phyloP scores from a whole-genome alignment of 2,888 invertebrate genomes.

The Camptogramma bilineatum region DNA sequence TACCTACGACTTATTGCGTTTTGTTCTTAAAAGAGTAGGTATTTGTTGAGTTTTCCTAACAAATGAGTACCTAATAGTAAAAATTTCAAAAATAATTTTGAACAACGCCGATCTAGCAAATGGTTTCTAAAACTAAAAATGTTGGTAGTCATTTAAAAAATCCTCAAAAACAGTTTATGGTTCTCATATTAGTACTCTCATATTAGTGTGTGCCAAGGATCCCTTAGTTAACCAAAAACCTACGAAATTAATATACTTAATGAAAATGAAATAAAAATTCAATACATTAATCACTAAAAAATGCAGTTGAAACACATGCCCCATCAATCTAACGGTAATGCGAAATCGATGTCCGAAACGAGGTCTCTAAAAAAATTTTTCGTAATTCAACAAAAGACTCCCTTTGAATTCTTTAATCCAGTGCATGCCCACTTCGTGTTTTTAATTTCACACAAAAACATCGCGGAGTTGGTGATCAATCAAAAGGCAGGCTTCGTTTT shows the following conservation, averaged over 20 bases:
- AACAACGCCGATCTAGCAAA: too few species aligned
- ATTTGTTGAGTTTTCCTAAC: too few species aligned
- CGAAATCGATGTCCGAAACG: slow-evolving; percentile 68
- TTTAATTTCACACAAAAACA: slow-evolving; percentile 84
- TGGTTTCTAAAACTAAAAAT: too few species aligned
- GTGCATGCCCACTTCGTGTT: slow-evolving; percentile 79
- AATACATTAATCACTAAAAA: slow-evolving; percentile 22
- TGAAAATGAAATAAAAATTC: too few species aligned
- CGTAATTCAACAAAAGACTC: slow-evolving; percentile 70
- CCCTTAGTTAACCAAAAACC: too few species aligned
- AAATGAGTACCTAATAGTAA: too few species aligned
- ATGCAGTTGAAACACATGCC: slow-evolving; percentile 37
- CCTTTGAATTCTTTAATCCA: slow-evolving; percentile 81
- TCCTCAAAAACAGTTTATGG: too few species aligned
- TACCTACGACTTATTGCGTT: not conserved
- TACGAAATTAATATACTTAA: not conserved
- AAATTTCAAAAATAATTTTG: too few species aligned
- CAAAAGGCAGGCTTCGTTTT: slow-evolving; percentile 76
- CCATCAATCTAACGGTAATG: slow-evolving; percentile 61
- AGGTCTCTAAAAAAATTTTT: slow-evolving; percentile 63
- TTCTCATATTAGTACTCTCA: too few species aligned
- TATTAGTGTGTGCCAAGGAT: too few species aligned
- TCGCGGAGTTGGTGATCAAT: slow-evolving; percentile 82
- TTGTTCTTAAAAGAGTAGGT: too few species aligned
- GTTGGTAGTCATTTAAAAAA: too few species aligned